These are phyloP conservation scores for Polydrusus tereticollis DNA, from an alignment of 2,888 invertebrate species.

Conservation along the genomic window DNA sequence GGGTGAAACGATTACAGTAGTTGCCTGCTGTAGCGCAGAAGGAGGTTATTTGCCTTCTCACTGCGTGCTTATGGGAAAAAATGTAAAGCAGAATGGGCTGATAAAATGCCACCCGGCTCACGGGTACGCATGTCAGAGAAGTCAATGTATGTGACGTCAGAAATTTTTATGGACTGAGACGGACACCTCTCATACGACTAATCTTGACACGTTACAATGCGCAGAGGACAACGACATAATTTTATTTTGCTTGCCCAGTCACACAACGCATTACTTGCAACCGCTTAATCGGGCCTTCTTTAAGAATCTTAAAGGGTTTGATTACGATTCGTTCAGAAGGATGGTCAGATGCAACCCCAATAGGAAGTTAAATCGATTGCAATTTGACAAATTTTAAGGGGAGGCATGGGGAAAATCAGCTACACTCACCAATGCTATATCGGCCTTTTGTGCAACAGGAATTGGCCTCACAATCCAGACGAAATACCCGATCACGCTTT, in stretches of 20 bases:
- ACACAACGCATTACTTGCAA: constrained; percentile 11
- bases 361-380: too few species aligned
- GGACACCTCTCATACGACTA: neutral
- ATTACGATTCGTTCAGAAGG: constrained; percentile 39
- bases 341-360: too few species aligned
- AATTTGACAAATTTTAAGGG: constrained; percentile 27
- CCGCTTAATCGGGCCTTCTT: constrained; percentile 53
- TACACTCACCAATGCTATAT: constrained; percentile 25
- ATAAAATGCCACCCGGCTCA: constrained; percentile 50
- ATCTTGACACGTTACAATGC: neutral
- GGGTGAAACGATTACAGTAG: too few species aligned
- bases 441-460: constrained; percentile 10
- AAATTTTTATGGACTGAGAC: neutral
- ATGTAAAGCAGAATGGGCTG: constrained; percentile 28
- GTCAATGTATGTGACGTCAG: neutral
- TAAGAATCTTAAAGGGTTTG: constrained; percentile 55
- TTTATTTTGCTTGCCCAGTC: too few species aligned
- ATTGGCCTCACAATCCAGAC: constrained; percentile 16
- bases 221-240: constrained; percentile 6
- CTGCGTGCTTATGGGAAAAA: constrained; percentile 48
- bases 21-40: too few species aligned
- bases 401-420: constrained; percentile 24
- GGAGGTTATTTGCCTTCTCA: too few species aligned
- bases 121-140: constrained; percentile 38
- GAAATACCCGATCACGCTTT: too few species aligned